These are phyloP conservation scores for Cnemophilus loriae DNA, from an alignment of 2,113 vertebrate species.

Conservation along the genomic window DNA sequence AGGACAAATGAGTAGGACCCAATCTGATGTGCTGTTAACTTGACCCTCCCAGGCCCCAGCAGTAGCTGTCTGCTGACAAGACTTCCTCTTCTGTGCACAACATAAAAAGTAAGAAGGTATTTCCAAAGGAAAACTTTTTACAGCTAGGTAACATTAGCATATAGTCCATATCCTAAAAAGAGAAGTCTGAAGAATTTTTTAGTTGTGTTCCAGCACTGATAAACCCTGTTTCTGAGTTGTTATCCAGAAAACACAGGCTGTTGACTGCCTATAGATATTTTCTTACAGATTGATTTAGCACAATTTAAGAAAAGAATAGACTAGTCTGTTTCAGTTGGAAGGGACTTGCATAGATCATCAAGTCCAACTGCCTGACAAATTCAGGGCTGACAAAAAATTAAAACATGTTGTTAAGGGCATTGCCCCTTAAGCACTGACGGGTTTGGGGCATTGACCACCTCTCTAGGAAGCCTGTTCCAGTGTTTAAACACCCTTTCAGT, in stretches of 20 bases:
- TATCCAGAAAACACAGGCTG: neutral
- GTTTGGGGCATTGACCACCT: neutral
- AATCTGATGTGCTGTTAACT: neutral
- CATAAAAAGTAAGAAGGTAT: neutral
- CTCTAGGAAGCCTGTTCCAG: neutral
- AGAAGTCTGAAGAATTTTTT: neutral
- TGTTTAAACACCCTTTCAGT: neutral
- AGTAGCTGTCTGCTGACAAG: neutral
- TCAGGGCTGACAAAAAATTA: neutral
- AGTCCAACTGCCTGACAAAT: neutral
- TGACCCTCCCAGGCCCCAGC: neutral
- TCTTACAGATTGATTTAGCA: neutral
- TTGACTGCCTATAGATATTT: neutral
- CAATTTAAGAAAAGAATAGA: neutral
- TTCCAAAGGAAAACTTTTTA: neutral
- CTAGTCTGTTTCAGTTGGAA: neutral
- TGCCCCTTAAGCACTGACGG: neutral
- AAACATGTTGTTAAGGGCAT: rapidly evolving
- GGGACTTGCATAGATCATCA: rapidly evolving
- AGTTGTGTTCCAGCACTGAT: neutral
- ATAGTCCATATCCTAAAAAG: neutral
- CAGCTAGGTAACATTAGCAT: neutral
- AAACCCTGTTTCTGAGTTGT: neutral
- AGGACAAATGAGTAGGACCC: neutral
- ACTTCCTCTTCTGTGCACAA: neutral